Evolutionary conservation across 2,888 invertebrate species (phyloP), one percentile per base, ranked within the genome.

Genomic region (Callimorpha dominula): DNA sequence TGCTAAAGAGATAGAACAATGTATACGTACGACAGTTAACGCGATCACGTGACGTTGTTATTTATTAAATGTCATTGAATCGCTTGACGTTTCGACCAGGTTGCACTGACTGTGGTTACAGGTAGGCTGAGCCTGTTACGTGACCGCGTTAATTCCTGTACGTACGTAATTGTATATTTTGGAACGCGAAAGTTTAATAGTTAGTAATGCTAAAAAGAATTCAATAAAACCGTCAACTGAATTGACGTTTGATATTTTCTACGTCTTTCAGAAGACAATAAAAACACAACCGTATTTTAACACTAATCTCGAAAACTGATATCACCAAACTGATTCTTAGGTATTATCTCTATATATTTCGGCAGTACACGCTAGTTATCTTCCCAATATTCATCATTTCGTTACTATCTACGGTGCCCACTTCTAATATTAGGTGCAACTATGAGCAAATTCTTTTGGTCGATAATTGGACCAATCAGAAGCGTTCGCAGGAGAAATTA

Each of bases 301-400:
- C 73, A 72, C 81, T 81, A 79, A 70, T 73, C 72, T 78, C 74
- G 49, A 74, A 80, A 84, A 85, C 78, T 78, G 84, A 78, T 77
- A 70, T 79, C 83, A 76, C 75, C 77, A 78, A 82, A 82, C 80
- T 80, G 85, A 85, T 81, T 80, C 83, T 68, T 81, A 85, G 79
- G 82, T 87, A 40, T 81, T 84, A 82, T 82, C 81, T 85, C 84
- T 83, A 81, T 79, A 31, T 31, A 78, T 82, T 86, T 87, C 92
- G 94, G 94, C 94, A 94, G 94, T 94, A 89, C 88, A 76, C 78
- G 93, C 95, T 94, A 94, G 93, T 93, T 87, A 83, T 78, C 68
- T 73, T 81, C 77, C 83, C 78, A 81, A 74, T 85, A 46, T 80
- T 80, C 79, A 72, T 75, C 78, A 68, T 79, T 81, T 84, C 86